Evolutionary conservation across 1,140 invertebrate genomes (phyloP).

Genomic region (Trachymyrmex septentrionalis): DNA sequence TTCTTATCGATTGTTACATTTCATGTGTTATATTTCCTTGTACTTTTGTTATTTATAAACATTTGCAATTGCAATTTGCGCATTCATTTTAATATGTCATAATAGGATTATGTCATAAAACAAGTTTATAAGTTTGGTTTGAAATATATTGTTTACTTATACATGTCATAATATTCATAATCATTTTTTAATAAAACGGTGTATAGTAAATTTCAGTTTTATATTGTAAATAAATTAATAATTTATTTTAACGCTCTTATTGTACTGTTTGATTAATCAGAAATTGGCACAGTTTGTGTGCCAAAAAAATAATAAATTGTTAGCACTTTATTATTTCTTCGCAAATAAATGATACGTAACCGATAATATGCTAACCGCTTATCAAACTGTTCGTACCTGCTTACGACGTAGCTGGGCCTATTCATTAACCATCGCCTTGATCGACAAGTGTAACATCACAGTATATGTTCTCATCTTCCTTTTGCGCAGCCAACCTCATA

Average conservation of each 20-base stretch:
- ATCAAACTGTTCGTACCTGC: background rate
- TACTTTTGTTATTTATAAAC: conserved; percentile 11
- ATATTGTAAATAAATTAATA: background rate
- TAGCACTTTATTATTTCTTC: background rate
- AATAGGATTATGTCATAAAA: background rate
- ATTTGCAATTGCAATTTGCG: background rate
- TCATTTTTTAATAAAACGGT: background rate
- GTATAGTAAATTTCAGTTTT: background rate
- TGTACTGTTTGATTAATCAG: background rate
- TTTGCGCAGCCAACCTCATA: background rate
- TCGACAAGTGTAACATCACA: conserved; percentile 35
- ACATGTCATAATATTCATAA: background rate
- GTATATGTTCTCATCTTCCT: background rate
- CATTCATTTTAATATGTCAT: background rate
- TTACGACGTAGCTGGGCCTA: background rate
- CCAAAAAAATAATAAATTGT: conserved; percentile 1
- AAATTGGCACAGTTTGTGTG: background rate
- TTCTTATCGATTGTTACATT: conserved; percentile 35
- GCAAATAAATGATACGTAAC: background rate
- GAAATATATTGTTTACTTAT: background rate
- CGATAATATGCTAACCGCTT: conserved; percentile 1
- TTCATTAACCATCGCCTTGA: conserved; percentile 21
- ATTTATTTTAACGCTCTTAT: background rate
- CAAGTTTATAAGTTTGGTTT: background rate
- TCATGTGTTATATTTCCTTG: conserved; percentile 18